Evolutionary conservation across 2,113 vertebrate species (phyloP), one percentile per base, ranked within the genome.

Genomic region (Tachysurus fulvidraco): DNA sequence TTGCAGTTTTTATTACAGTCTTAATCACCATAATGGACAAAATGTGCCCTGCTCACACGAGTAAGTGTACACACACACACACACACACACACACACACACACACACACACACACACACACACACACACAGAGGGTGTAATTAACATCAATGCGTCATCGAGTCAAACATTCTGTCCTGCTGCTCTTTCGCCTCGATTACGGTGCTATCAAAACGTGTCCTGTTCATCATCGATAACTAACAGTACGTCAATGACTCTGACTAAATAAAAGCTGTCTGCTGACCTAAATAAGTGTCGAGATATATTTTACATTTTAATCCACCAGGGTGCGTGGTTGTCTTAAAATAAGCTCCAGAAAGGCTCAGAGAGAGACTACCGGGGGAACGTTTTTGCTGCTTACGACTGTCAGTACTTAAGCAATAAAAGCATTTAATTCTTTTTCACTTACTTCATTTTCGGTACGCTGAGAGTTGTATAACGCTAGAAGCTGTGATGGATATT

Each of bases 291-390:
- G 36, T 46, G 36, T 50, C 28, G 36, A 2, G 60, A 52, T 62
- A 52, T 62, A 28, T 78, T 23, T 84, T 28, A 73, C 11, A 41
- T 41, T 12, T 59, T 12, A 21, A 81, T 79, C 86, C 89, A 89
- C 86, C 62, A 84, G 89, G 76, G 88, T 36, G 88, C 76, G 82
- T 57, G 36, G 50, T 89, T 89, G 86, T 60, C 77, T 83, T 19
- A 87, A 88, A 84, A 76, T 73, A 8, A 11, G 54, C 30, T 41
- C 30, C 1, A 23, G 50, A 74, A 7, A 5, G 46, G 46, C 46
- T 50, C 82, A 87, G 83, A 30, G 55, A 65, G 6, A 21, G 10
- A 46, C 65, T 28, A 50, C 14, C 80, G 55, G 12, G 60, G 60
- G 50, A 59, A 57, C 28, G 25, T 52, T 41, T 57, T 25, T 55